Percentiles rank a stretch among this genome's conserved stretches.
These are phyloP conservation scores for Penaeus indicus DNA, from an alignment of 1,140 invertebrate genomes.

Conservation along the genomic window DNA sequence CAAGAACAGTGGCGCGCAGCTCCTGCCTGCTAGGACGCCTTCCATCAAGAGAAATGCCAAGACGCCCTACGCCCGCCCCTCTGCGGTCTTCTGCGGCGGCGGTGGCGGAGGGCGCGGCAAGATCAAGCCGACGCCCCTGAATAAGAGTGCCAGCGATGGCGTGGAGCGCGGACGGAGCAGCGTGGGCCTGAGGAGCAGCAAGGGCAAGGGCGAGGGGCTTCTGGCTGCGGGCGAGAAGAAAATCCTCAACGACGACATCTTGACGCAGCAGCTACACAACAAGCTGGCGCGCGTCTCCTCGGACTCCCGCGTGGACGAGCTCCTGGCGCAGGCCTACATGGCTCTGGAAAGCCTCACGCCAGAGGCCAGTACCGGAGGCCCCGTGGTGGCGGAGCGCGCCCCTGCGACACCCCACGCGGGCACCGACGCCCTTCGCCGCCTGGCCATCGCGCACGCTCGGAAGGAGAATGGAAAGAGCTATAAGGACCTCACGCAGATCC, in stretches of 20 bases:
- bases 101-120: conserved; percentile 17
- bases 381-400: not conserved
- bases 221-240: not conserved
- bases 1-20: conserved; percentile 56
- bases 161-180: conserved; percentile 52
- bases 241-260: conserved; percentile 12
- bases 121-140: conserved; percentile 57
- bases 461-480: conserved; percentile 66
- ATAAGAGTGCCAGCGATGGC: conserved; percentile 66
- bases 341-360: conserved; percentile 60
- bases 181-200: conserved; percentile 4
- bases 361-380: conserved; percentile 32
- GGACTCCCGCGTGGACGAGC: conserved; percentile 65
- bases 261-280: conserved; percentile 30
- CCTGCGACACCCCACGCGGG: not conserved
- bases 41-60: conserved; percentile 20
- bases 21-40: conserved; percentile 3
- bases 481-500: conserved; percentile 62
- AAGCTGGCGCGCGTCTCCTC: conserved; percentile 58
- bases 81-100: conserved; percentile 63
- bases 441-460: conserved; percentile 49
- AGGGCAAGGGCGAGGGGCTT: conserved; percentile 11
- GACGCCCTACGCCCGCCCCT: conserved; percentile 41
- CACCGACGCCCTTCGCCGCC: conserved; percentile 36
- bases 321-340: conserved; percentile 64